Evolutionary conservation across 2,797 vertebrate genomes (phyloP).

Genomic region (Bradypodion pumilum): DNA sequence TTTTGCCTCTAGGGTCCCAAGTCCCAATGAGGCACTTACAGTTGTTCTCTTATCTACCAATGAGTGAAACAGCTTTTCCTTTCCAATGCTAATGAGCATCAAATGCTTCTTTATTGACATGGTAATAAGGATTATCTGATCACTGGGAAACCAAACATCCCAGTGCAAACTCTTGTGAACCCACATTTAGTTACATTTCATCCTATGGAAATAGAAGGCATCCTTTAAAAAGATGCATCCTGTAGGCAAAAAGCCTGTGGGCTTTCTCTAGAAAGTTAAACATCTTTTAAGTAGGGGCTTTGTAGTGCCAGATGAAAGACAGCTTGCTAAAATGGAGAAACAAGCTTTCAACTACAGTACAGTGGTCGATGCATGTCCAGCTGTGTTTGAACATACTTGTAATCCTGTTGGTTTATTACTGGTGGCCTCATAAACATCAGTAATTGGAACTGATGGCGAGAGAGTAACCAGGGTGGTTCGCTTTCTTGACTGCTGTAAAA

Average conservation of each 20-base stretch:
- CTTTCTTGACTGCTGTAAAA: not conserved
- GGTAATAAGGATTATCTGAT: slow-evolving; percentile 29
- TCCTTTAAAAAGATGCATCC: not conserved
- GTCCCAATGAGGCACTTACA: not conserved
- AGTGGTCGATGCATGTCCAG: too few species aligned
- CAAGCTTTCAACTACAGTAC: slow-evolving; percentile 28
- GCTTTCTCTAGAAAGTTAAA: slow-evolving; percentile 32
- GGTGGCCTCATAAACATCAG: slow-evolving; percentile 10
- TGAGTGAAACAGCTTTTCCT: slow-evolving; percentile 23
- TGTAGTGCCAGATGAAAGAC: slow-evolving; percentile 34
- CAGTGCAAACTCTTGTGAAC: slow-evolving; percentile 27
- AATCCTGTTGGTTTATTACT: slow-evolving; percentile 28
- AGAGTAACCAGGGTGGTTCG: not conserved
- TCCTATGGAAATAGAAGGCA: not conserved
- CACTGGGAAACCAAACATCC: slow-evolving; percentile 34
- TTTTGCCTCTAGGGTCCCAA: not conserved
- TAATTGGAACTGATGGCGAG: slow-evolving; percentile 12
- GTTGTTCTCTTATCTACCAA: slow-evolving; percentile 16
- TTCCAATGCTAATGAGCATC: slow-evolving; percentile 36
- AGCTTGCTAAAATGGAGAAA: slow-evolving; percentile 26
- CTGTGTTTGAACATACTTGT: slow-evolving; percentile 32
- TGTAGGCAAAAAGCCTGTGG: slow-evolving; percentile 7
- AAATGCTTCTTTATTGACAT: slow-evolving; percentile 29
- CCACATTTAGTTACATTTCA: slow-evolving; percentile 17
- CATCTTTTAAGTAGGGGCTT: slow-evolving; percentile 25